Evolutionary conservation across 2,888 invertebrate genomes (phyloP).

Genomic region (Drosophila peninsularis): DNA sequence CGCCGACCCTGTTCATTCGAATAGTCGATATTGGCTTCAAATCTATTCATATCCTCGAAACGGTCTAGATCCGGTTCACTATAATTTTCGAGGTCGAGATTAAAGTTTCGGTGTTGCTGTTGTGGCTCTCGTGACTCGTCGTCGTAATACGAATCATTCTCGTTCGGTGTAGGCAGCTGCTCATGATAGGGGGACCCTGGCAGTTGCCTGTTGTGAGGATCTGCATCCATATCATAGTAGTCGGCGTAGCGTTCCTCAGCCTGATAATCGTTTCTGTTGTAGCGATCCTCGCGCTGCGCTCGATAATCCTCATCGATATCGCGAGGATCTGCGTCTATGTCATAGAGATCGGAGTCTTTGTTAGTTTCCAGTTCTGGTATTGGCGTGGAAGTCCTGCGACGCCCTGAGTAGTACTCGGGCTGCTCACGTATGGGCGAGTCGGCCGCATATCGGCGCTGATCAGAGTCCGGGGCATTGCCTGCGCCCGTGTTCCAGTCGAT

Average conservation of each 20-base stretch:
- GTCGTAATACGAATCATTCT: background rate
- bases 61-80: background rate
- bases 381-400: slow-evolving; percentile 4
- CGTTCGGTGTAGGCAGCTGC: background rate
- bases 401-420: too few species aligned
- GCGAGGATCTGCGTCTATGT: background rate
- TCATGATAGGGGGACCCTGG: too few species aligned
- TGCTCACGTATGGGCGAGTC: background rate
- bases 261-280: background rate
- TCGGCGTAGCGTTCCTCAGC: too few species aligned
- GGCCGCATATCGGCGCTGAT: background rate
- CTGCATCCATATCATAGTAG: background rate
- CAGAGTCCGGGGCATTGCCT: background rate
- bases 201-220: too few species aligned
- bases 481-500: background rate
- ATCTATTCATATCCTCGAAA: background rate
- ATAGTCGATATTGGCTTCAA: too few species aligned
- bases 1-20: too few species aligned
- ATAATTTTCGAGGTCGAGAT: background rate
- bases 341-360: background rate
- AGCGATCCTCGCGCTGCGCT: background rate
- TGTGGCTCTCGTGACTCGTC: background rate
- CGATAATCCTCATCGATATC: background rate
- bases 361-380: background rate
- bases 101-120: background rate